Evolutionary conservation across 2,888 invertebrate species (phyloP).

Genomic region (Merodon equestris): DNA sequence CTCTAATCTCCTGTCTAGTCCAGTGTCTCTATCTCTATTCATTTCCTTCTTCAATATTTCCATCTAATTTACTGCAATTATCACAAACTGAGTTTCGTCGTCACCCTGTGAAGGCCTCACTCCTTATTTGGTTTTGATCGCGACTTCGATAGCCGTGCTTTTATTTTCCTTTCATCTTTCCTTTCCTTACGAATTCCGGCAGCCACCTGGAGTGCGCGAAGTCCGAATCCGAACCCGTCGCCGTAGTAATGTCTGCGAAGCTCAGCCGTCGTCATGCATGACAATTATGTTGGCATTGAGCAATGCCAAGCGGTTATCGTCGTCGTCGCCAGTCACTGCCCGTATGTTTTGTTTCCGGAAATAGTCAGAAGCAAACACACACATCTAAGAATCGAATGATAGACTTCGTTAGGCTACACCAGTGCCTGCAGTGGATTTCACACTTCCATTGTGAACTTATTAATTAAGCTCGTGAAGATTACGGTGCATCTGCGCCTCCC

Average conservation of each 20-base stretch:
- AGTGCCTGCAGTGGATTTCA: neutral
- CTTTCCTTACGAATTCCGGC: conserved; percentile 31
- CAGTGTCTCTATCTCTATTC: no score
- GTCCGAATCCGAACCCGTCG: conserved; percentile 30
- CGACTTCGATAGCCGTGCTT: conserved; percentile 4
- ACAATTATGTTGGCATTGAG: conserved; percentile 57
- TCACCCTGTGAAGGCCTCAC: no score
- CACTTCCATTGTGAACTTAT: conserved; percentile 36
- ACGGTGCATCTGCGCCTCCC: conserved; percentile 19
- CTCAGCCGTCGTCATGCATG: conserved; percentile 34
- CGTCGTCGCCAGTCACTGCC: conserved; percentile 41
- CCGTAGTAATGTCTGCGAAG: neutral
- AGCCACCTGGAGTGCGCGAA: conserved; percentile 32
- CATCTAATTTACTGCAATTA: no score
- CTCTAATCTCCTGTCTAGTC: no score
- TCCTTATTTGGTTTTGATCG: conserved; percentile 5
- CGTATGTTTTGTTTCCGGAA: conserved; percentile 42
- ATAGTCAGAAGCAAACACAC: conserved; percentile 30
- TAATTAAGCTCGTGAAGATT: conserved; percentile 56
- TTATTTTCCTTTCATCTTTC: conserved; percentile 5
- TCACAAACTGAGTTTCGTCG: no score
- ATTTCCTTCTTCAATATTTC: no score
- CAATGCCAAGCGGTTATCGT: conserved; percentile 40
- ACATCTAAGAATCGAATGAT: conserved; percentile 6
- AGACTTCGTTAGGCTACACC: conserved; percentile 12